Base-by-base conservation (phyloP, 2,113 vertebrate genomes). In the Oreochromis niloticus region DNA sequence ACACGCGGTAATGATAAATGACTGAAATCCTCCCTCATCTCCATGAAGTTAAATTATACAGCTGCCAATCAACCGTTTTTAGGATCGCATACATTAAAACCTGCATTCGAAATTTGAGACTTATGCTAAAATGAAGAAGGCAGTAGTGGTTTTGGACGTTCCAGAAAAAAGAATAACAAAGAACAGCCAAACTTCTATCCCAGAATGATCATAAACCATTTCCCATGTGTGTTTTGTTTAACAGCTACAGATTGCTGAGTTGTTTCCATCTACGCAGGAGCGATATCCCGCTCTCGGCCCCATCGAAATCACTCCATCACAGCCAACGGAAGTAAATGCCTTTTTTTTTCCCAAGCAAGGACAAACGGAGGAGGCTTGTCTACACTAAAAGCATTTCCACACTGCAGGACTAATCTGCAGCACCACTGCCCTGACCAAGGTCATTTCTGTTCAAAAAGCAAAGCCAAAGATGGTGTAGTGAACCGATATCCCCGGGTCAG, bases 311-410 rank as follows among this genome's bases (percentile, higher is more conserved):
- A 59, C 87, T 91, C 88, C 85, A 91, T 93, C 87, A 90, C 78
- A 61, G 78, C 81, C 36, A 73, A 82, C 17, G 57, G 86, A 91
- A 89, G 86, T 91, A 88, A 94, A 94, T 87, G 85, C 80, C 87
- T 92, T 92, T 39, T 68, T 52, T 11, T 61, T 9, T 86, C 81
- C 82, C 84, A 83, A 80, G 84, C 88, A 90, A 91, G 92, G 90
- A 91, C 32, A 59, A 93, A 84, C 27, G 14, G 43, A 52, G 82
- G 52, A 61, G 52, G 87, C 83, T 85, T 88, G 91, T 90, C 88
- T 46, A 68, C 85, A 84, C 91, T 90, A 90, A 94, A 94, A 95
- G 94, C 90, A 88, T 91, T 91, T 93, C 93, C 90, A 87, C 92
- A 78, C 92, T 75, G 80, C 89, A n/a, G 86, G 89, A 88, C 88